Base-by-base conservation (phyloP, 92 coral and sea anemone species). In the Hydrozoanthus gracilis region DNA sequence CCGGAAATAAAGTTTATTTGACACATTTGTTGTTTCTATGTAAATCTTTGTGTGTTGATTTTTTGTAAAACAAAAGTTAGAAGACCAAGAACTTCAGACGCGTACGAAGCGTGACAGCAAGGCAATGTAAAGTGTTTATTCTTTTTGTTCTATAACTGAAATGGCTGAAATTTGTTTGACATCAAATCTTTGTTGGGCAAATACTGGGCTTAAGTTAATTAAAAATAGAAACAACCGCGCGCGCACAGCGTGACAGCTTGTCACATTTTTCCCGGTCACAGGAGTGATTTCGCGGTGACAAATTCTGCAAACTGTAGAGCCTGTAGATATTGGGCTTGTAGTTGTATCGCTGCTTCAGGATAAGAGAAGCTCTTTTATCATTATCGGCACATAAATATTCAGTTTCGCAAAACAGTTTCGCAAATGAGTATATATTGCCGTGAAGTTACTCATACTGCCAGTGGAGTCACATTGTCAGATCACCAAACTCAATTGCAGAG, bases 201-300 rank as follows among this genome's bases (percentile, higher is more conserved):
- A 58, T 58, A 58, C 60, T 54, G 60, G 60, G 14, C 65, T 58
- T 58, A 58, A 58, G 65, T 58, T 58, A 58, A 6, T 58, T 58
- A 66, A 66, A 66, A 10, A 66, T 15, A n/a, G 4, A 15, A 66
- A 66, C 72, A n/a, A 66, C 72, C 72, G 72, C 72, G 72, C 72
- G 72, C 72, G 65, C n/a, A 66, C 72, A 66, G 72, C 72, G 72
- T 66, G 72, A 66, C 72, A 27, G 72, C 27, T 66, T 66, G 44
- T 66, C 70, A 64, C 70, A 64, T 15, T 64, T 64, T 20, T 64
- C 70, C 70, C 70, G 70, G 70, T 64, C 70, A 66, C 72, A 44
- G 16, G 72, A 66, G 72, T 66, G 72, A 66, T 66, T 66, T 66
- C 76, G 44, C 76, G 76, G 10, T 35, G 76, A 35, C 76, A 35